A percentile compares a stretch with the other conserved stretches of the same genome.
Evolutionary conservation across 2,113 vertebrate genomes (phyloP).

Genomic region (Furnarius figulus): DNA sequence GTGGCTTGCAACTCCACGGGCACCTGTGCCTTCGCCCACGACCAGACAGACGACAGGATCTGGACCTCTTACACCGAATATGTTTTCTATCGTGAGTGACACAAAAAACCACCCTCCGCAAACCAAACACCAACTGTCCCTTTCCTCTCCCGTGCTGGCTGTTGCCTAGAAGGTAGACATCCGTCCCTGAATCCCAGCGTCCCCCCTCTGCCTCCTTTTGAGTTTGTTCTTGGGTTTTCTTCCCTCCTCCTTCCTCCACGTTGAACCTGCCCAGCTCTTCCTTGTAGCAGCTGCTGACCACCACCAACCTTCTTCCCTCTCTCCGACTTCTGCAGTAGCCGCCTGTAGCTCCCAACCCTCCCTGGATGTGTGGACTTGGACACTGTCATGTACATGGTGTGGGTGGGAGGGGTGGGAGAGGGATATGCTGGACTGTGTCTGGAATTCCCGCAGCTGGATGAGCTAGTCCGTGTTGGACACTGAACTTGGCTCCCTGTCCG

Average conservation of each 20-base stretch:
- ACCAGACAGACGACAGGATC: constrained; percentile 96
- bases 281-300: not conserved
- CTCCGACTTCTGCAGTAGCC: not conserved
- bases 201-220: not conserved
- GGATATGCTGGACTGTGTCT: rapidly evolving
- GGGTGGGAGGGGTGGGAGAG: not conserved
- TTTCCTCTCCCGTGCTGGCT: not conserved
- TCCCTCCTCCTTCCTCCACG: not conserved
- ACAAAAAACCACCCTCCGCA: not conserved
- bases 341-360: not conserved
- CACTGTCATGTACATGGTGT: not conserved
- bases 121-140: not conserved
- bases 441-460: not conserved
- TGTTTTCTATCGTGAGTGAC: constrained; percentile 97
- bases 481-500: not conserved
- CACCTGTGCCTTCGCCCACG: constrained; percentile 90
- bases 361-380: constrained; percentile 21
- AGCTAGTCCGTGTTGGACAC: not conserved
- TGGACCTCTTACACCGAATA: constrained; percentile 99
- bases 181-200: not conserved
- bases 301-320: constrained; percentile 18
- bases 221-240: not conserved
- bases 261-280: not conserved
- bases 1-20: constrained; percentile 93
- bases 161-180: constrained; percentile 54